These are phyloP conservation scores for Archaeoteleia sp. DNA, from an alignment of 2,888 invertebrate genomes.

Conservation along the genomic window DNA sequence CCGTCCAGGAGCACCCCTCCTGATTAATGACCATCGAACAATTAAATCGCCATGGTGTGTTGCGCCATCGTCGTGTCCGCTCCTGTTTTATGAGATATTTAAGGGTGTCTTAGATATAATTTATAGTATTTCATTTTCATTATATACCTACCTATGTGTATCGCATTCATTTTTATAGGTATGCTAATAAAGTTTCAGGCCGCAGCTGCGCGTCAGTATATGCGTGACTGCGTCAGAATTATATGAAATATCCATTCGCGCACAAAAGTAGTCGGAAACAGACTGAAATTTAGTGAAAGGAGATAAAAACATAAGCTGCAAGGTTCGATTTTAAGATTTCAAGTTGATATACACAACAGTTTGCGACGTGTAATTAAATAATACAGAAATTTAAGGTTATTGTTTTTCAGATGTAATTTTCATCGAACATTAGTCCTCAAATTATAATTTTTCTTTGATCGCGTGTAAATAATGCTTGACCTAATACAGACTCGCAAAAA, in stretches of 20 bases:
- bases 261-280: conserved; percentile 24
- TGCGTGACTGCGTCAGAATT: conserved; percentile 71
- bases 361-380: too few species aligned
- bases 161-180: conserved; percentile 71
- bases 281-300: conserved; percentile 27
- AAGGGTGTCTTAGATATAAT: conserved; percentile 68
- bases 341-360: too few species aligned
- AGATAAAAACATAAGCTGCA: neutral
- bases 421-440: conserved; percentile 20
- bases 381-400: too few species aligned
- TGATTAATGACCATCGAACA: conserved; percentile 56
- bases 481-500: conserved; percentile 21
- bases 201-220: conserved; percentile 70
- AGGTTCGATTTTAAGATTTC: neutral
- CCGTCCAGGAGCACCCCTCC: conserved; percentile 22
- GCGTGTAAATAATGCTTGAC: conserved; percentile 20
- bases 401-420: conserved; percentile 25
- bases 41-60: conserved; percentile 49
- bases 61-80: conserved; percentile 35
- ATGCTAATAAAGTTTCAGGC: conserved; percentile 71
- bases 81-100: conserved; percentile 68
- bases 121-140: conserved; percentile 68
- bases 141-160: conserved; percentile 51
- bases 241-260: conserved; percentile 68
- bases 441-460: conserved; percentile 10